Evolutionary conservation across 1,140 invertebrate species (phyloP), one percentile per base, ranked within the genome.

Genomic region (Ruditapes philippinarum): DNA sequence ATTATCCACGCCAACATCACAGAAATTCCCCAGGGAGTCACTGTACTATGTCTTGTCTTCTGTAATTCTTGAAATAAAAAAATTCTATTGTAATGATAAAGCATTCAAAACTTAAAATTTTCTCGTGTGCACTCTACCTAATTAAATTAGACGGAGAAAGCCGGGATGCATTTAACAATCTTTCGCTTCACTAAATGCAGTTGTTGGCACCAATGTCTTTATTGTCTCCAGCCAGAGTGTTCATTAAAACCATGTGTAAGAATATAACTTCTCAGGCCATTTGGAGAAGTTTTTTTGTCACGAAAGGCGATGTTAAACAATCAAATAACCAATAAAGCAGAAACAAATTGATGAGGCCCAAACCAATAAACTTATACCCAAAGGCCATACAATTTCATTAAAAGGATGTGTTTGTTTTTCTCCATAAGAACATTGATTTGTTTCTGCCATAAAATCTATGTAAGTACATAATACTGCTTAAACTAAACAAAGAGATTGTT

Each of bases 331-430:
- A 70, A 70, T 70, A 70, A 70, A 38, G 65, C 65, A 70, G 65
- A 70, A 70, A 70, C 14, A 70, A 38, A 70, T 70, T 38, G 19
- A 70, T 70, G 65, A 70, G 28, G n/a, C 65, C 65, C 65, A 70
- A 70, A 70, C 33, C 33, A 70, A 70, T 70, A 70, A 70, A 40
- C 11, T 70, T 28, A 70, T 70, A 40, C 65, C 36, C 65, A 36
- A 38, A 19, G 65, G 65, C 33, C n/a, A 19, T 70, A 70, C 22
- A 70, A 70, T 70, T 70, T 70, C 65, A 70, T 70, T 70, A 70
- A 38, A 70, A 70, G n/a, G 65, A 31, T 38, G 22, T 70, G 65
- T 70, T 70, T 19, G 33, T 70, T 70, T 70, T 33, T 17, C 5
- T 12, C 38, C 0, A 7, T 28, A 70, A 17, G 19, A 33, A 40